Conservation (phyloP, 2,888 invertebrate genomes). For the Macrosoma leucophasiata region DNA sequence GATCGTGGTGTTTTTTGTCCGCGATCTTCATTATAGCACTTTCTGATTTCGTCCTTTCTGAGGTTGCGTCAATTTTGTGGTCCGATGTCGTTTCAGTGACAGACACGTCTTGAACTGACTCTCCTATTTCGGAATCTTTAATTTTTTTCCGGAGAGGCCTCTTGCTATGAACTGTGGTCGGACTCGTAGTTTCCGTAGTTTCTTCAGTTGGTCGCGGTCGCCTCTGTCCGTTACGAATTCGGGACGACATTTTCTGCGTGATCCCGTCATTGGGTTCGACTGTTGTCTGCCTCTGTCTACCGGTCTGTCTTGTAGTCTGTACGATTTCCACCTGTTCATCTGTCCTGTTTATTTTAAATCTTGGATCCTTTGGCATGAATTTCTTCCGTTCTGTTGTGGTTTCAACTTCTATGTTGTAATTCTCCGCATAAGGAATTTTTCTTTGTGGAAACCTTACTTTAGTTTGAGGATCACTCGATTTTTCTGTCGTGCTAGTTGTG, state of each 20-base stretch:
- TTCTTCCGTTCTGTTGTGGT: conserved; percentile 67
- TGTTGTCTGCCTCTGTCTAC: conserved; percentile 51
- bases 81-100: conserved; percentile 53
- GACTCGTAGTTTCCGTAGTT: conserved; percentile 42
- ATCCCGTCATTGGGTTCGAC: conserved; percentile 48
- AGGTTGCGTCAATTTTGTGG: conserved; percentile 49
- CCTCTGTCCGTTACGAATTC: conserved; percentile 57
- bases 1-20: conserved; percentile 64
- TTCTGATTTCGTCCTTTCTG: conserved; percentile 66
- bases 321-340: conserved; percentile 54
- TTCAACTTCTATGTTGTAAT: conserved; percentile 45
- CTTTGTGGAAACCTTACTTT: conserved; percentile 69
- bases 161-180: conserved; percentile 44
- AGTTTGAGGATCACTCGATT: conserved; percentile 42
- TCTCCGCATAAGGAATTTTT: conserved; percentile 56
- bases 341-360: conserved; percentile 47
- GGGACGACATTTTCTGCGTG: conserved; percentile 58
- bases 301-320: conserved; percentile 42
- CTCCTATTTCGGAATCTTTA: conserved; percentile 54
- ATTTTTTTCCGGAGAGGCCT: conserved; percentile 56
- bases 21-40: conserved; percentile 76
- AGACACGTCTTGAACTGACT: conserved; percentile 56
- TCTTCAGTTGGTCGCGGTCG: conserved; percentile 58
- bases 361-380: conserved; percentile 69
- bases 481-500: conserved; percentile 67